Conservation (phyloP, 2,797 vertebrate species). For the Coreius guichenoti region DNA sequence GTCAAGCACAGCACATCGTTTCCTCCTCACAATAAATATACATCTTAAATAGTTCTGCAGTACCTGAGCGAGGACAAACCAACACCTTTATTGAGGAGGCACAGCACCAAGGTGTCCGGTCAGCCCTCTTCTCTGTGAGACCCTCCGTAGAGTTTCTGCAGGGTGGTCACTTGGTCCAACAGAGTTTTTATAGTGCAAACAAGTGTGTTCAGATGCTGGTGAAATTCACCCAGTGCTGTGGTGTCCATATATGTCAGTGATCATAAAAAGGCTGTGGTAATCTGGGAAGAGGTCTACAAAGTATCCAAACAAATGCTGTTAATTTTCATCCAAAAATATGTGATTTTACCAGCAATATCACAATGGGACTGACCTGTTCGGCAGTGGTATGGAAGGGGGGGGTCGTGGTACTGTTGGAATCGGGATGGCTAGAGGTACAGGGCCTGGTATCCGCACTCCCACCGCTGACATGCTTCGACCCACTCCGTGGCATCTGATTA, state of each 20-base stretch:
- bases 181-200: conserved; percentile 92
- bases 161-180: conserved; percentile 55
- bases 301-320: conserved; percentile 6
- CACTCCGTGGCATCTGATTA: conserved; percentile 72
- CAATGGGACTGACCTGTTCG: conserved; percentile 80
- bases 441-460: conserved; percentile 50
- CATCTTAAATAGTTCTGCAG: conserved; percentile 97
- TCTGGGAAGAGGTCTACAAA: conserved; percentile 77
- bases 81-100: conserved; percentile 86
- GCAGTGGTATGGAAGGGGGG: conserved; percentile 70
- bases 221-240: conserved; percentile 41
- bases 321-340: neutral
- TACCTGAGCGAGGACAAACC: conserved; percentile 93
- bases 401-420: conserved; percentile 65
- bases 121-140: conserved; percentile 75
- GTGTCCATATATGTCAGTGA: conserved; percentile 58
- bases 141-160: conserved; percentile 64
- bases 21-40: conserved; percentile 87
- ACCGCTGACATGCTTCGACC: conserved; percentile 56
- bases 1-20: conserved; percentile 90
- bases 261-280: conserved; percentile 83
- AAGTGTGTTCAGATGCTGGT: conserved; percentile 83
- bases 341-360: neutral
- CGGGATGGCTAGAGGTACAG: conserved; percentile 49
- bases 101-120: conserved; percentile 82